Conservation (phyloP, 2,113 vertebrate species). For the Guaruba guarouba region DNA sequence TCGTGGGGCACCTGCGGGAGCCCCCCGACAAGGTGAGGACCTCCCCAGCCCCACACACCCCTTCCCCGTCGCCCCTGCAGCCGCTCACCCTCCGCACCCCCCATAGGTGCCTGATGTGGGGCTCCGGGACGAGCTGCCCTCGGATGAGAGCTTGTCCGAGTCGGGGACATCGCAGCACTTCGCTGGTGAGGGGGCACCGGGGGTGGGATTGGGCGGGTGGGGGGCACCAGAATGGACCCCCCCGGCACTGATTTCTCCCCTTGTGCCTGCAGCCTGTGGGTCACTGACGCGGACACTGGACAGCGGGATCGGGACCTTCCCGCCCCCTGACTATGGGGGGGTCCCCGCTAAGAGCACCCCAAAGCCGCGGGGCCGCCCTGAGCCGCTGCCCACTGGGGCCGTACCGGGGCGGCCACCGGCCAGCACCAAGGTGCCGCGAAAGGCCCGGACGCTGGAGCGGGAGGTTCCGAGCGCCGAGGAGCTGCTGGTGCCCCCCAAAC, state of each 20-base stretch:
- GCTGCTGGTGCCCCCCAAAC: conserved; percentile 73
- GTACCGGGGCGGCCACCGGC: conserved; percentile 66
- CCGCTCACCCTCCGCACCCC: neutral
- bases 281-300: conserved; percentile 92
- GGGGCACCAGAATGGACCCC: rapidly evolving
- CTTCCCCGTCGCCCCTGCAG: neutral
- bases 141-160: conserved; percentile 85
- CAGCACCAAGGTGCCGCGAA: conserved; percentile 81
- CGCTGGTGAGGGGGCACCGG: conserved; percentile 71
- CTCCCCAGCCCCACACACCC: neutral
- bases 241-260: neutral
- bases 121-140: conserved; percentile 77
- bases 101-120: conserved; percentile 73
- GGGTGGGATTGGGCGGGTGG: rapidly evolving
- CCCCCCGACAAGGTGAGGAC: conserved; percentile 67
- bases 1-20: conserved; percentile 80
- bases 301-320: conserved; percentile 96
- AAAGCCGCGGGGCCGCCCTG: conserved; percentile 79
- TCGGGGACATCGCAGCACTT: conserved; percentile 83
- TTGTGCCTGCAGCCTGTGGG: conserved; percentile 78
- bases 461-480: conserved; percentile 84
- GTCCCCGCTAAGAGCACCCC: conserved; percentile 82
- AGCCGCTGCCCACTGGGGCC: conserved; percentile 66
- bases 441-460: conserved; percentile 89
- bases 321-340: conserved; percentile 87